phyloP scores from a whole-genome alignment of 2,797 vertebrate species.

The Lutjanus argentimaculatus region DNA sequence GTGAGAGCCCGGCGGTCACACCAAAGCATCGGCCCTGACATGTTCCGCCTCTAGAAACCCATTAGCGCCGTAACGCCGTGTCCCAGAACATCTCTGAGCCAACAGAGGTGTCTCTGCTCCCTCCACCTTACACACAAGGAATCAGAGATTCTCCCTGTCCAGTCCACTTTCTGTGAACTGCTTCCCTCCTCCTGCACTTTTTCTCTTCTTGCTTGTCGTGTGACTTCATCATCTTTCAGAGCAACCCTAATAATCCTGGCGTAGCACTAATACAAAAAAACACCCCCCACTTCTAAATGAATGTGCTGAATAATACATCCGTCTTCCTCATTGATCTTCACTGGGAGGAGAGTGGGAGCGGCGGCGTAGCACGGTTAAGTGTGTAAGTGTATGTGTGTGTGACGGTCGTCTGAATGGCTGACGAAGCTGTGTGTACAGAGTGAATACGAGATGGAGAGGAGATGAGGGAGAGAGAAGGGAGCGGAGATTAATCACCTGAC shows the following conservation, averaged over 20 bases:
- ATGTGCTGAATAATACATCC: constrained; percentile 73
- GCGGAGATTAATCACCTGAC: constrained; percentile 83
- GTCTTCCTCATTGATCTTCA: constrained; percentile 72
- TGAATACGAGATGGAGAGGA: constrained; percentile 71
- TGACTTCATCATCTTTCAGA: constrained; percentile 60
- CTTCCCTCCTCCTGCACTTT: constrained; percentile 38
- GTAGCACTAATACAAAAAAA: constrained; percentile 51
- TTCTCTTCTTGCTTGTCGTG: constrained; percentile 10
- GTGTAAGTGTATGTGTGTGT: constrained; percentile 41
- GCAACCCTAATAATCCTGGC: constrained; percentile 42
- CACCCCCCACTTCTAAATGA: constrained; percentile 53
- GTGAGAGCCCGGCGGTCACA: constrained; percentile 49
- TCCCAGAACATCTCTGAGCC: constrained; percentile 32
- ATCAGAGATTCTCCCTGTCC: constrained; percentile 42
- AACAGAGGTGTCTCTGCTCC: constrained; percentile 37
- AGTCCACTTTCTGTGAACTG: constrained; percentile 19
- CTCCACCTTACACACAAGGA: constrained; percentile 30
- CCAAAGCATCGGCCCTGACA: constrained; percentile 62
- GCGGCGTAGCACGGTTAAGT: constrained; percentile 41
- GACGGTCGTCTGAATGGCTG: constrained; percentile 58
- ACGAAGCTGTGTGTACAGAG: constrained; percentile 55
- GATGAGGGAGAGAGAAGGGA: constrained; percentile 59
- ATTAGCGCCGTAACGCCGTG: constrained; percentile 50
- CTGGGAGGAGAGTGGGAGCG: constrained; percentile 50
- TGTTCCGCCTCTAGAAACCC: constrained; percentile 59